These are phyloP conservation scores for Pyrrhosoma nymphula DNA, from an alignment of 2,888 invertebrate species.

Conservation along the genomic window DNA sequence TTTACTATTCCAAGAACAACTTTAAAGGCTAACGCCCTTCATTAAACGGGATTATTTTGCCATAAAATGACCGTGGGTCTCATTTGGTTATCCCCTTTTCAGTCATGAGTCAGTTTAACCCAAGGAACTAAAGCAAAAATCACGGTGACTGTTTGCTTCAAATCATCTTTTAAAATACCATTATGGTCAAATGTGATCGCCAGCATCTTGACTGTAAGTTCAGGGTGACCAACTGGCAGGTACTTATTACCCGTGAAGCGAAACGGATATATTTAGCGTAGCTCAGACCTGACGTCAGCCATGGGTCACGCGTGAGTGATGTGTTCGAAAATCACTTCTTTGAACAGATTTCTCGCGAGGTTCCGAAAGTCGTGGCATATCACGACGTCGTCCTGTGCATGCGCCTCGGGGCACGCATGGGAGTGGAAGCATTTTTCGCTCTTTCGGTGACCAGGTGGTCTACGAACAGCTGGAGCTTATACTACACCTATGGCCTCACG, in stretches of 20 bases:
- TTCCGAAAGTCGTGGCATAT: conserved; percentile 60
- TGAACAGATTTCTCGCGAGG: conserved; percentile 48
- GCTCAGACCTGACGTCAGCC: conserved; percentile 40
- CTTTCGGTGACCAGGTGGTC: conserved; percentile 13
- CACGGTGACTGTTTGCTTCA: neutral
- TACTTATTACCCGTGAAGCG: conserved; percentile 66
- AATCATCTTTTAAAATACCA: neutral
- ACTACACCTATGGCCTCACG: neutral
- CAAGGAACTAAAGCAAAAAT: neutral
- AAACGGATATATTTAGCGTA: conserved; percentile 60
- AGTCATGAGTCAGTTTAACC: neutral
- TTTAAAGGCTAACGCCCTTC: no score
- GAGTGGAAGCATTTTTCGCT: neutral
- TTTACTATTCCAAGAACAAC: no score
- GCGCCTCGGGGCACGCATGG: conserved; percentile 36
- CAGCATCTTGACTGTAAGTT: conserved; percentile 21
- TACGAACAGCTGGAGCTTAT: neutral
- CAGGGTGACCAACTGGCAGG: conserved; percentile 55
- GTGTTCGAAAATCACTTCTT: conserved; percentile 60
- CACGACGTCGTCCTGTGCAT: conserved; percentile 56
- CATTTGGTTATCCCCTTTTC: neutral
- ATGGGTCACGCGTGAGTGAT: conserved; percentile 63
- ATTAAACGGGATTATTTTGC: no score
- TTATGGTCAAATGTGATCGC: neutral
- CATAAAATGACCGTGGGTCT: neutral